Evolutionary conservation across 1,140 invertebrate species (phyloP), one percentile per base, ranked within the genome.

Genomic region (Campodea augens): DNA sequence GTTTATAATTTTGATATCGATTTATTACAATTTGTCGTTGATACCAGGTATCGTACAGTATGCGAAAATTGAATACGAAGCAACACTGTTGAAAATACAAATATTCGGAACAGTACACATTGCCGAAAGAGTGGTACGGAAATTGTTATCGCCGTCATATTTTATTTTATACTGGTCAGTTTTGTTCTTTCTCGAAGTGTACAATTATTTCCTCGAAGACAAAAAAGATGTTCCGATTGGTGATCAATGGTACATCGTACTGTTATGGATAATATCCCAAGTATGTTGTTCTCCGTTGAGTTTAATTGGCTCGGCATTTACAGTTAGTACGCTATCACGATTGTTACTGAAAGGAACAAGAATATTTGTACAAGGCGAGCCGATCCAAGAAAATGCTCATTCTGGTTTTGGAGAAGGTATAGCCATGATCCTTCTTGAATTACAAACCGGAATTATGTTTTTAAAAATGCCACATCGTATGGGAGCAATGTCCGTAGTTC

Each of bases 381-480:
- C 52, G 21, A 55, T 57, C 7, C 61, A 61, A 20, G 56, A 61
- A 49, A 63, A 65, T 45, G 57, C 52, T n/a, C 63, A 69, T 44
- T 56, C 63, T 36, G 71, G 71, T 2, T 67, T 67, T 60, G 67
- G 68, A 5, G 71, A 73, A 55, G 71, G 70, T n/a, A 57, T 71
- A 18, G 71, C 68, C 0, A 64, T 72, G 58, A 54, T 69, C 19
- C 52, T 73, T 1, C 60, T 74, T 10, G 66, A 67, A n/a, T 46
- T 69, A 13, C 69, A 72, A 57, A 71, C 69, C 1, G 68, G 68
- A 15, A 52, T 74, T 0, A 58, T 70, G 4, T 63, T 68, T 38
- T 60, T 73, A 46, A 59, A 63, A 43, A 64, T 68, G 48, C 57
- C 68, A n/a, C 60, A 68, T 21, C 57, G 71, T 24, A 62, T 68